Percentiles rank a stretch among this genome's conserved stretches.
Evolutionary conservation across 2,797 vertebrate genomes (phyloP).

Genomic region (Sebastes hopkinsi): DNA sequence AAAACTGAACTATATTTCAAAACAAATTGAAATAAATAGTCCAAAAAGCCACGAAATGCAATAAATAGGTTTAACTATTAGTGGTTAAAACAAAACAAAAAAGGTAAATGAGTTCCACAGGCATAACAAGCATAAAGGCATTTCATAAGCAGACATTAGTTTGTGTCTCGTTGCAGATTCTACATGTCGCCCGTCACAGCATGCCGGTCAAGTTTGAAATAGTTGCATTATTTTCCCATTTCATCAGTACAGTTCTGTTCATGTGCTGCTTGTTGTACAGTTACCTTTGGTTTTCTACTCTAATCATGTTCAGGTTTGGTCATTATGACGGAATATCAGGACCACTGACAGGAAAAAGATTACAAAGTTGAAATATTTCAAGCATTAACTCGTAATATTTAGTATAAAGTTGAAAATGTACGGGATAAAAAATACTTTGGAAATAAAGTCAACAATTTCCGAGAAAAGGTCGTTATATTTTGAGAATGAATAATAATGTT

Average conservation of each 20-base stretch:
- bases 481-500: not conserved
- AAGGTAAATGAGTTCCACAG: slow-evolving; percentile 9
- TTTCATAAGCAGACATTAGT: slow-evolving; percentile 55
- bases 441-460: not conserved
- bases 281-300: slow-evolving; percentile 4
- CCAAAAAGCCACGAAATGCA: slow-evolving; percentile 44
- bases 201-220: not conserved
- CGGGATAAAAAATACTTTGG: not conserved
- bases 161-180: slow-evolving; percentile 20
- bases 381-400: not conserved
- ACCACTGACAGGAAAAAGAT: not conserved
- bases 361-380: not conserved
- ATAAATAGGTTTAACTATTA: slow-evolving; percentile 58
- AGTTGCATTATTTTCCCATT: slow-evolving; percentile 9
- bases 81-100: slow-evolving; percentile 16
- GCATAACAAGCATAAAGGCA: slow-evolving; percentile 22
- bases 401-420: not conserved
- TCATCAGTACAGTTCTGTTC: not conserved
- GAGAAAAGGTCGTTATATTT: not conserved
- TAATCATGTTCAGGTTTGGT: not conserved
- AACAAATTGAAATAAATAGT: slow-evolving; percentile 45
- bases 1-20: slow-evolving; percentile 45
- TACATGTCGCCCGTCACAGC: not conserved
- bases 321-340: rapidly evolving
- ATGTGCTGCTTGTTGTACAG: not conserved